Percentiles rank a stretch among this genome's conserved stretches.
Evolutionary conservation across 2,113 vertebrate genomes (phyloP).

Genomic region (Crotalus viridis): DNA sequence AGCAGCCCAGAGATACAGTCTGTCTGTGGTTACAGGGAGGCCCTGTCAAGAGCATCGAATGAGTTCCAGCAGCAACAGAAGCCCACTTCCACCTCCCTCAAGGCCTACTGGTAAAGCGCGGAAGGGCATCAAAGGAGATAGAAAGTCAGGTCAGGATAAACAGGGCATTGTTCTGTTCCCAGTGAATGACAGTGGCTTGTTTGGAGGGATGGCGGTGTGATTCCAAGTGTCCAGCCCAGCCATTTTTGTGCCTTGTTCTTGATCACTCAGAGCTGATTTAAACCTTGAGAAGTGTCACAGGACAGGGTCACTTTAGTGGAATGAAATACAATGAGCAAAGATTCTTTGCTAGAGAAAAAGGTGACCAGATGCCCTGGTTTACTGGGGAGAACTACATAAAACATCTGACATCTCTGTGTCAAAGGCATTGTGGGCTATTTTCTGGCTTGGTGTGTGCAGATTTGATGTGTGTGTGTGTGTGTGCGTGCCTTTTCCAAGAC

Average conservation of each 20-base stretch:
- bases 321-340: neutral
- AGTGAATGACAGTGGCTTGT: neutral
- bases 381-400: neutral
- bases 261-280: neutral
- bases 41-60: slow-evolving; percentile 15
- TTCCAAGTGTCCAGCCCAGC: neutral
- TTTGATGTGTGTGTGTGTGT: neutral
- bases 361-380: neutral
- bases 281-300: neutral
- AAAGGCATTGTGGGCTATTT: neutral
- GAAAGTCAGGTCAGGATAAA: neutral
- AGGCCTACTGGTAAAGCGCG: neutral
- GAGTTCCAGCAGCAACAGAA: slow-evolving; percentile 33
- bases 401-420: neutral
- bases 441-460: neutral
- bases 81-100: neutral
- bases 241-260: neutral
- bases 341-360: neutral
- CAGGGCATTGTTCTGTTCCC: neutral
- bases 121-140: neutral
- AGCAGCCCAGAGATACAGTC: slow-evolving; percentile 27
- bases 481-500: neutral
- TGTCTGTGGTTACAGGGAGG: slow-evolving; percentile 8
- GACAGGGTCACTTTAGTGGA: neutral
- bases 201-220: neutral